These are phyloP conservation scores for Orius insidiosus DNA, from an alignment of 1,140 invertebrate species.

Conservation along the genomic window DNA sequence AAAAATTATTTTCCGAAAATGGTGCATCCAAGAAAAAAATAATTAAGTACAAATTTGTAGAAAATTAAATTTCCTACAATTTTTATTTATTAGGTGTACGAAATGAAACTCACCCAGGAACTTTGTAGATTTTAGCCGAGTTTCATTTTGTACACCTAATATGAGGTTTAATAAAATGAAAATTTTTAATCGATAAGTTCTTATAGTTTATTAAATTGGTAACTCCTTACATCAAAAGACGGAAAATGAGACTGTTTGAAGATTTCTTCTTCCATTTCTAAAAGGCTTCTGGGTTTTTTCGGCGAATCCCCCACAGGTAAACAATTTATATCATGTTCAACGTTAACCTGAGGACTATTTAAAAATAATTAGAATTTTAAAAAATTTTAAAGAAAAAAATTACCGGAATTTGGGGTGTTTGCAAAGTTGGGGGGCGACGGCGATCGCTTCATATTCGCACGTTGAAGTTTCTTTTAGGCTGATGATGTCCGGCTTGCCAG, in stretches of 20 bases:
- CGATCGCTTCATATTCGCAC: slow-evolving; percentile 85
- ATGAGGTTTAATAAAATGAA: background rate
- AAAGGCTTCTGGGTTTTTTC: slow-evolving; percentile 52
- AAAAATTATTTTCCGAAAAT: too few species aligned
- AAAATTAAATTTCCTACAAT: too few species aligned
- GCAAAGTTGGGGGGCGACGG: slow-evolving; percentile 71
- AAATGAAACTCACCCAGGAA: too few species aligned
- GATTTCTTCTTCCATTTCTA: slow-evolving; percentile 52
- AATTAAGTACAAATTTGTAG: too few species aligned
- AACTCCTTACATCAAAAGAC: slow-evolving; percentile 4
- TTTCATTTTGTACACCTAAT: too few species aligned
- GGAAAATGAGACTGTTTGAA: slow-evolving; percentile 37
- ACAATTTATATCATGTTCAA: slow-evolving; percentile 68
- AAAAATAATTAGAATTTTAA: background rate
- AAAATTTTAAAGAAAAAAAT: slow-evolving; percentile 9
- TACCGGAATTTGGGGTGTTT: slow-evolving; percentile 72
- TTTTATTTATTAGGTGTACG: too few species aligned
- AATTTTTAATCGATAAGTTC: too few species aligned
- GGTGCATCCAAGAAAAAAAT: too few species aligned
- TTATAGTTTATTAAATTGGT: too few species aligned
- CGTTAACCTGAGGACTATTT: slow-evolving; percentile 48
- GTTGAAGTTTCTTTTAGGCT: slow-evolving; percentile 83
- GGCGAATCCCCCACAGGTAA: slow-evolving; percentile 47
- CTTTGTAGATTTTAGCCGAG: too few species aligned
- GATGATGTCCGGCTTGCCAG: slow-evolving; percentile 75